A percentile compares a stretch with the other conserved stretches of the same genome.
Evolutionary conservation across 1,140 invertebrate species (phyloP).

Genomic region (Drusus annulatus): DNA sequence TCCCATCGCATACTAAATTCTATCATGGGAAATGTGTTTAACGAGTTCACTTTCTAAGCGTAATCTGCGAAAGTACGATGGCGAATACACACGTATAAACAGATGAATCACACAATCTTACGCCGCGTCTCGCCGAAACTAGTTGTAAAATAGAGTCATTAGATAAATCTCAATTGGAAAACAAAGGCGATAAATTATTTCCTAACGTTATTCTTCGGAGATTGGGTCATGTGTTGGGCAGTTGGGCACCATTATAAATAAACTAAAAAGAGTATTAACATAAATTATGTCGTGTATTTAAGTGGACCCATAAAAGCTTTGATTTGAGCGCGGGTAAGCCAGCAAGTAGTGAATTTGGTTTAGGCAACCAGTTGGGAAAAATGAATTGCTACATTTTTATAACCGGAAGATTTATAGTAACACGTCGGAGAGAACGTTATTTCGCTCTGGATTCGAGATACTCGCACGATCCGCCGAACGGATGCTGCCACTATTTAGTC

Average conservation of each 20-base stretch:
- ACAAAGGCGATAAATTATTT: constrained; percentile 32
- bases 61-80: neutral
- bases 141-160: constrained; percentile 40
- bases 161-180: constrained; percentile 41
- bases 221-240: constrained; percentile 11
- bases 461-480: neutral
- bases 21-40: constrained; percentile 4
- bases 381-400: constrained; percentile 32
- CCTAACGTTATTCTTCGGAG: neutral
- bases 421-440: constrained; percentile 1
- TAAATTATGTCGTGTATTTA: constrained; percentile 38
- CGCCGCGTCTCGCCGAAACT: constrained; percentile 13
- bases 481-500: neutral
- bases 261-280: constrained; percentile 37
- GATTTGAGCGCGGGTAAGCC: constrained; percentile 5
- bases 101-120: constrained; percentile 8
- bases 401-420: constrained; percentile 28
- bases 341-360: constrained; percentile 14
- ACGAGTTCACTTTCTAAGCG: constrained; percentile 10
- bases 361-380: constrained; percentile 12
- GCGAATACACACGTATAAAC: neutral
- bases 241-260: constrained; percentile 36
- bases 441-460: neutral
- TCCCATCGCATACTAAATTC: neutral
- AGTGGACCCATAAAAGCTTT: constrained; percentile 25